Evolutionary conservation across 1,140 invertebrate genomes (phyloP).

Genomic region (Steinernema khuongi): DNA sequence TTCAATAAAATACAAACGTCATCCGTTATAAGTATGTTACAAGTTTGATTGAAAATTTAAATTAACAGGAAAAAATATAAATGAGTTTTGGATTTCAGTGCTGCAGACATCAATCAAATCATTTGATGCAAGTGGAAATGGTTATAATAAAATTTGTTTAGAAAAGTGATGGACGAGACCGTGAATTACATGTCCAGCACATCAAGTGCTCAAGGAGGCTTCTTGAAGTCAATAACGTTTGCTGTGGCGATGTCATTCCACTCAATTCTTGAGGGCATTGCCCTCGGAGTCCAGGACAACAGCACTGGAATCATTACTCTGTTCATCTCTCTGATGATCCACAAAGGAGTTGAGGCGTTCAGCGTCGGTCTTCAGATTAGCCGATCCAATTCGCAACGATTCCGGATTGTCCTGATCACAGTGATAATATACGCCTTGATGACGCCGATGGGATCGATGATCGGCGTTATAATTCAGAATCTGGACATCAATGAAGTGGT

Average conservation of each 20-base stretch:
- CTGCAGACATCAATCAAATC: no score
- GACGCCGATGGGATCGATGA: slow-evolving; percentile 49
- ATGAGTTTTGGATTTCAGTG: no score
- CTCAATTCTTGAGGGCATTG: slow-evolving; percentile 56
- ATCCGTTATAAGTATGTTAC: no score
- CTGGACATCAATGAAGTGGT: slow-evolving; percentile 39
- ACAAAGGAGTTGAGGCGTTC: slow-evolving; percentile 56
- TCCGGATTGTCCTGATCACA: slow-evolving; percentile 34
- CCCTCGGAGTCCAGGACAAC: slow-evolving; percentile 50
- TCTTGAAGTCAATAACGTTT: slow-evolving; percentile 55
- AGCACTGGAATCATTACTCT: slow-evolving; percentile 51
- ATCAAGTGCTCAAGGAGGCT: slow-evolving; percentile 28
- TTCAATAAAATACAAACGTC: no score
- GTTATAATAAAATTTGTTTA: no score
- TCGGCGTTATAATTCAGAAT: slow-evolving; percentile 42
- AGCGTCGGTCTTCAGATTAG: slow-evolving; percentile 54
- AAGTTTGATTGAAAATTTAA: no score
- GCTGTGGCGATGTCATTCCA: slow-evolving; percentile 58
- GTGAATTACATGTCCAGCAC: slow-evolving; percentile 36
- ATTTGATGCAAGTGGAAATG: no score
- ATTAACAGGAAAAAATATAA: no score
- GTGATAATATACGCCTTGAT: slow-evolving; percentile 53
- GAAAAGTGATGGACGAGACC: slow-evolving; percentile 49
- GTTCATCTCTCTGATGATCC: slow-evolving; percentile 53
- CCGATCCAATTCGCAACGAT: slow-evolving; percentile 42